Evolutionary conservation across 2,113 vertebrate species (phyloP), one percentile per base, ranked within the genome.

Genomic region (Hydrolagus affinis): DNA sequence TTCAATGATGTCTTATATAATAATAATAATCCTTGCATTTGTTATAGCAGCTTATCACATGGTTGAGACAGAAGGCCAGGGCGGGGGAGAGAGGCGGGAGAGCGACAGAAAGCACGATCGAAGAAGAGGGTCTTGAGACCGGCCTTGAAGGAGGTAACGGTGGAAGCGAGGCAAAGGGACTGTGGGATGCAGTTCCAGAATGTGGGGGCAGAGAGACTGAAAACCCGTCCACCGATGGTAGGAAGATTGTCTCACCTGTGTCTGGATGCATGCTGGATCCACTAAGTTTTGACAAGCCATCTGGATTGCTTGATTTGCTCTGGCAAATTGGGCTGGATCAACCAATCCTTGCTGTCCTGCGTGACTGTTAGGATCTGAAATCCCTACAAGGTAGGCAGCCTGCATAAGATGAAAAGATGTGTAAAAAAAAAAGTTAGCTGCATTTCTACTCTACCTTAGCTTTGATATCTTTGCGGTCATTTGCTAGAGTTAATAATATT

Each of bases 231-330:
- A n/a, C n/a, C n/a, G n/a, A n/a, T 30, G 23, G 23, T 85, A n/a
- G 2, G 66, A 86, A 85, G 85, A 30, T 0, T 12, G 21, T 8
- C 86, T 90, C 92, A 98, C 97, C 95, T 99, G 97, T 28, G 97
- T 96, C 89, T 99, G 97, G 0, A 97, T 99, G 88, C 97, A 98
- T 77, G 96, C 95, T 4, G 97, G 95, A 86, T 99, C 97, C 87
- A 96, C 95, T 73, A 99, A 89, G 92, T 98, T 99, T 92, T 98
- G 97, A 86, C 97, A 99, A 87, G 97, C 97, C 97, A 99, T 98
- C 90, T 99, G 97, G 89, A 99, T 99, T 7, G 97, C 95, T 89
- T 99, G 97, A 89, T 98, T 99, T 73, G 97, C 97, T 88, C 96
- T 93, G 70, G 97, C 97, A 87, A 99, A 98, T 91, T 99, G 97